phyloP scores from a whole-genome alignment of 2,113 vertebrate species.

The Sceloporus undulatus region DNA sequence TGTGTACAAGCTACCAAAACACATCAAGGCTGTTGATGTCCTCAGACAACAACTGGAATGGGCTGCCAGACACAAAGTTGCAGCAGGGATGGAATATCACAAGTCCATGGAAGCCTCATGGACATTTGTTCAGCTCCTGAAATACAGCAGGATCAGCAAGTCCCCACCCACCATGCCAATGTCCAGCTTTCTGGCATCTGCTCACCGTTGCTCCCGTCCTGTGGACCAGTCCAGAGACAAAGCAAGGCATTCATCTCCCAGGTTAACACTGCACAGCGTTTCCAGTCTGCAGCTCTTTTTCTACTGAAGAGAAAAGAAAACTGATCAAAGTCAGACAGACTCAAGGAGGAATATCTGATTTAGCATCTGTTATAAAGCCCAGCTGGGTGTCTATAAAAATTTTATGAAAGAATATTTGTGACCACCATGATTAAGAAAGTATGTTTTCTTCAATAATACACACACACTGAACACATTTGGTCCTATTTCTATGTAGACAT shows the following conservation, averaged over 20 bases:
- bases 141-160: not conserved
- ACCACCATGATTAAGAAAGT: too few relatives aligned
- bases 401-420: not conserved
- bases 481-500: too few relatives aligned
- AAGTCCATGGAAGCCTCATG: too few relatives aligned
- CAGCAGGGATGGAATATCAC: too few relatives aligned
- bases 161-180: not conserved
- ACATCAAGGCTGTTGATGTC: not conserved
- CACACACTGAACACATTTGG: not conserved
- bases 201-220: slow-evolving; percentile 85
- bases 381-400: not conserved
- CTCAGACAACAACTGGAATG: not conserved
- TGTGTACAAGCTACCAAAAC: not conserved
- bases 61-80: not conserved
- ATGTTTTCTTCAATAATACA: fast-evolving
- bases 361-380: not conserved
- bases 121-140: not conserved
- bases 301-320: slow-evolving; percentile 79
- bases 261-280: slow-evolving; percentile 70
- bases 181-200: not conserved
- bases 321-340: not conserved
- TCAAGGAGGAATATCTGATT: fast-evolving
- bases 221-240: slow-evolving; percentile 96
- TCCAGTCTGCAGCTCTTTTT: slow-evolving; percentile 81
- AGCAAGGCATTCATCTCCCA: slow-evolving; percentile 83